These are phyloP conservation scores for Pteromalus puparum DNA, from an alignment of 1,140 invertebrate genomes.

Conservation along the genomic window DNA sequence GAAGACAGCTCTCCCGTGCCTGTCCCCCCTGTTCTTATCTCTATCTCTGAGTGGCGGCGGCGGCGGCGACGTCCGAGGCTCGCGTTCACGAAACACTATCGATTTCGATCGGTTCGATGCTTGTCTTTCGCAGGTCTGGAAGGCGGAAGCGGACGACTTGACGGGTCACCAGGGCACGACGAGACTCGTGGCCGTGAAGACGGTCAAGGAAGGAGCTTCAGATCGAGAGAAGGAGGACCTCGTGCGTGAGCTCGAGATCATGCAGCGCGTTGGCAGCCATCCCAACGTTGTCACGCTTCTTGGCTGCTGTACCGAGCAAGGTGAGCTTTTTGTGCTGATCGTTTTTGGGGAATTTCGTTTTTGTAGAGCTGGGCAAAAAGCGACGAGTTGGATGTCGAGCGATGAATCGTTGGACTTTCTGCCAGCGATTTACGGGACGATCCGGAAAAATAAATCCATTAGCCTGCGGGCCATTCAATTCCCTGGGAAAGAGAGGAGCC, in stretches of 20 bases:
- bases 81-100: constrained; percentile 1
- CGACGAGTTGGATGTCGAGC: no score
- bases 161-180: constrained; percentile 86
- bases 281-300: constrained; percentile 90
- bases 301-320: constrained; percentile 89
- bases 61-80: neutral
- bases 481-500: no score
- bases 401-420: no score
- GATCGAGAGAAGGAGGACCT: constrained; percentile 87
- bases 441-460: no score
- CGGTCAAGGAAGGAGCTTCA: constrained; percentile 84
- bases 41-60: neutral
- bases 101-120: neutral
- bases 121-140: constrained; percentile 81
- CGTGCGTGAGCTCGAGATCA: constrained; percentile 85
- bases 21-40: neutral
- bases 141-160: constrained; percentile 87
- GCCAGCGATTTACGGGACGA: no score
- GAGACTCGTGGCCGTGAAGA: constrained; percentile 88
- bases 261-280: constrained; percentile 90
- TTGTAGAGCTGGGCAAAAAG: no score
- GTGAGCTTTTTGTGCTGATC: constrained; percentile 67
- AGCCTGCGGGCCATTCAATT: no score
- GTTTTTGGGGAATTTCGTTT: no score
- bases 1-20: no score